Base-by-base conservation (phyloP, 2,113 vertebrate genomes). In the Cynoglossus semilaevis region DNA sequence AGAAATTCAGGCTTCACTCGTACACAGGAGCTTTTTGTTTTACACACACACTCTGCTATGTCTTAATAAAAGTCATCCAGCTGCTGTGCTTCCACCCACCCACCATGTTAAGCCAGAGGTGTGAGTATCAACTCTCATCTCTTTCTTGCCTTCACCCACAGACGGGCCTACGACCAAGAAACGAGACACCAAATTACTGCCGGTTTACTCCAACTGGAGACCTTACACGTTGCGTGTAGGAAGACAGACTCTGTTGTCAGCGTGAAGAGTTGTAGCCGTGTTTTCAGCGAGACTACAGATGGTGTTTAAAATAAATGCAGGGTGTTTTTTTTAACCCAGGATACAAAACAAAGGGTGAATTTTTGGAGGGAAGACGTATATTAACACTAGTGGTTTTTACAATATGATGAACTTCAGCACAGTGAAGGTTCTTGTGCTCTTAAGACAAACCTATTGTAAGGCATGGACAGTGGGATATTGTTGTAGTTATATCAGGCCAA, bases 191-290 rank as follows among this genome's bases (percentile, higher is more conserved):
- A 51, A 79, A 85, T 83, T 84, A 81, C 72, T 76, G 78, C 70
- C 72, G 63, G 63, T 80, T 83, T 86, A 54, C 61, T 58, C 69
- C 80, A 76, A 56, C 81, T 70, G 50, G 82, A 86, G 86, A 82
- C 77, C 74, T 50, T 56, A 88, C 82, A 80, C 86, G 68, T 84
- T 82, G 84, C 55, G 77, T 77, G 86, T 84, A 65, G 86, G 86
- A 81, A 69, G 82, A 78, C 42, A 47, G 81, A 85, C 77, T 76
- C 80, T 74, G 81, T 84, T 79, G 75, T 85, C 68, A 71, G 71
- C 61, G n/a, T 75, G 66, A 70, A 61, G 78, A 79, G 56, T 62
- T 22, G 17, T 16, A 46, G 57, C 62, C 66, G 49, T 54, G 63
- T 77, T 68, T 79, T 67, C 59, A 73, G 55, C 68, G 62, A 71